Base-by-base conservation (phyloP, 2,113 vertebrate species). In the Poecilia latipinna region DNA sequence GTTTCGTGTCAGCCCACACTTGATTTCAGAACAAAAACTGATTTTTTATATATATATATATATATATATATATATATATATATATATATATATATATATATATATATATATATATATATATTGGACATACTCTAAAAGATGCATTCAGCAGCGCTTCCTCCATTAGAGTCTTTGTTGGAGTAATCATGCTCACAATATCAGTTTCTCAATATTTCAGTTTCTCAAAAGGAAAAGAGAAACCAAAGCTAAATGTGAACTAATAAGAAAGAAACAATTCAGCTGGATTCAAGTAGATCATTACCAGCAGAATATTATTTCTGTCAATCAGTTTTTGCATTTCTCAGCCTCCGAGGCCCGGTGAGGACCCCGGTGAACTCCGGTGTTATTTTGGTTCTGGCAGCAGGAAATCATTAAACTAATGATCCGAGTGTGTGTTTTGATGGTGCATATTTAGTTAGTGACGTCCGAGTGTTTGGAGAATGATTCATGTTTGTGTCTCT, bases 121-220 rank as follows among this genome's bases (percentile, higher is more conserved):
- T 37, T 65, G 48, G 68, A 84, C 69, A 77, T 72, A 73, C 67
- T 80, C 54, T 85, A 32, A 74, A 78, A 44, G 61, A 72, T 72
- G 72, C 73, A 73, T 86, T 85, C 80, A 78, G 60, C 6, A 4
- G 31, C 63, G 69, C 68, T 78, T 17, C 67, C 68, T 77, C 71
- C 62, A 74, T 84, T 74, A 61, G 65, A 32, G 65, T 60, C 71
- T 84, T 82, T 92, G 89, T 88, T 78, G 28, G 86, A 80, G 15
- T 88, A 85, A 87, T 90, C 42, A 73, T 28, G 12, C 62, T 75
- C 51, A 11, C 48, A 10, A n/a, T 10, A 37, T 77, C 75, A 31
- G 1, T 60, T 19, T 68, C 74, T 71, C 79, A 6, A 17, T 60
- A 73, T 88, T n/a, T n/a, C n/a, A n/a, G n/a, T n/a, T n/a, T n/a